Conservation (phyloP, 1,140 invertebrate species). For the Papilio polyxenes region DNA sequence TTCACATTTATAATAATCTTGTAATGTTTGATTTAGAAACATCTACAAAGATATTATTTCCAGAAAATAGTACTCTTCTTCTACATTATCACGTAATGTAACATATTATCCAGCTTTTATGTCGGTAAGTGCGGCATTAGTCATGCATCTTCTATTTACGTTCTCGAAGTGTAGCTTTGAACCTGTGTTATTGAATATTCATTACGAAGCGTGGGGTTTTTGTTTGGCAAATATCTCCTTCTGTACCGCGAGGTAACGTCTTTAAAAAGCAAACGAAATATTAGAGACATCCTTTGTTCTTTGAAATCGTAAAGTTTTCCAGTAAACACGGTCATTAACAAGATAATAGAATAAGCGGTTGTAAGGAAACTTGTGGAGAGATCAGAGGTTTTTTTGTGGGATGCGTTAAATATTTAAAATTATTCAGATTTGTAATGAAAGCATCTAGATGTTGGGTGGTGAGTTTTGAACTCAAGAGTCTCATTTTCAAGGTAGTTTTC, state of each 20-base stretch:
- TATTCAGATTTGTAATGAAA: conserved; percentile 16
- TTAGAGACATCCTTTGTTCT: conserved; percentile 65
- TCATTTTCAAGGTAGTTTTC: neutral
- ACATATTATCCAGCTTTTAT: conserved; percentile 20
- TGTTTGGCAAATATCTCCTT: conserved; percentile 66
- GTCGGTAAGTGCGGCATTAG: conserved; percentile 18
- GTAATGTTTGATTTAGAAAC: neutral
- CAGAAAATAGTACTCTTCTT: neutral
- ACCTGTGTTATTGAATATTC: conserved; percentile 62
- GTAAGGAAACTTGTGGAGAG: conserved; percentile 5
- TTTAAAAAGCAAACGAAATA: conserved; percentile 66
- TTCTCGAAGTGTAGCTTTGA: conserved; percentile 41
- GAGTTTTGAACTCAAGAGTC: neutral
- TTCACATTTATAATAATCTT: too few species aligned
- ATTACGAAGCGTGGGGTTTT: conserved; percentile 51
- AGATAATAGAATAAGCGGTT: conserved; percentile 54
- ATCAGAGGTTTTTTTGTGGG: conserved; percentile 1
- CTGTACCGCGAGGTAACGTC: conserved; percentile 56
- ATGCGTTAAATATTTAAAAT: conserved; percentile 17
- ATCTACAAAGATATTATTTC: neutral
- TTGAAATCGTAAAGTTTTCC: conserved; percentile 60
- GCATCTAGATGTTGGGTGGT: neutral
- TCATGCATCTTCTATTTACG: conserved; percentile 28
- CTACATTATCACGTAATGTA: neutral
- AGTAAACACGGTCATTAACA: conserved; percentile 63